These are phyloP conservation scores for Conus ventricosus DNA, from an alignment of 1,140 invertebrate species.

Conservation along the genomic window DNA sequence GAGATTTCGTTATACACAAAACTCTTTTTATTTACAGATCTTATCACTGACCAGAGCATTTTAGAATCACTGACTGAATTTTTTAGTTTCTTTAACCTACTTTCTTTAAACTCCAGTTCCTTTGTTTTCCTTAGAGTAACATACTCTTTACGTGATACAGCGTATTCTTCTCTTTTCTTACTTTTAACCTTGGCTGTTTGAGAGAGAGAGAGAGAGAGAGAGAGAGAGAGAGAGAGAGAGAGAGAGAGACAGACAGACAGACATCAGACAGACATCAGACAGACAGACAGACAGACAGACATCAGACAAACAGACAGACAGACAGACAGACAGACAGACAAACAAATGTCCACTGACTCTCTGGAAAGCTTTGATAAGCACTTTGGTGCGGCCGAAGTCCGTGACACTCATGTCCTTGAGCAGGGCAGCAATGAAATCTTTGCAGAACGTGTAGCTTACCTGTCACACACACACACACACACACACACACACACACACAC, in stretches of 20 bases:
- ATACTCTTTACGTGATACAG: too few relatives aligned
- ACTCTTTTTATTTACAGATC: too few relatives aligned
- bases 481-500: conserved; percentile 1
- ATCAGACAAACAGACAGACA: not conserved
- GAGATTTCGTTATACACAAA: too few relatives aligned
- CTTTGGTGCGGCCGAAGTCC: conserved; percentile 77
- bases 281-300: not conserved
- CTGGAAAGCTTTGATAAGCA: conserved; percentile 80
- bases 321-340: not conserved
- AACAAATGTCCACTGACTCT: conserved; percentile 73
- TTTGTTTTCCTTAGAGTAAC: too few relatives aligned
- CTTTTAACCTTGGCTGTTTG: too few relatives aligned
- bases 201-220: not conserved
- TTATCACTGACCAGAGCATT: too few relatives aligned
- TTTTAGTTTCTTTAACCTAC: too few relatives aligned
- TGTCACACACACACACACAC: conserved; percentile 52
- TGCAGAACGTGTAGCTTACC: conserved; percentile 83
- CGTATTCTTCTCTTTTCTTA: too few relatives aligned
- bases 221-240: conserved; percentile 15
- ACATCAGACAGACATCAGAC: not conserved
- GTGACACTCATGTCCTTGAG: conserved; percentile 77
- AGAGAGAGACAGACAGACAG: not conserved
- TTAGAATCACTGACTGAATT: too few relatives aligned
- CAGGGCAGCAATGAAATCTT: conserved; percentile 80
- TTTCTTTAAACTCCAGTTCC: too few relatives aligned